Percentiles rank a stretch among this genome's conserved stretches.
Conservation (phyloP, 2,888 invertebrate species). For the Tryphoninae sp. region DNA sequence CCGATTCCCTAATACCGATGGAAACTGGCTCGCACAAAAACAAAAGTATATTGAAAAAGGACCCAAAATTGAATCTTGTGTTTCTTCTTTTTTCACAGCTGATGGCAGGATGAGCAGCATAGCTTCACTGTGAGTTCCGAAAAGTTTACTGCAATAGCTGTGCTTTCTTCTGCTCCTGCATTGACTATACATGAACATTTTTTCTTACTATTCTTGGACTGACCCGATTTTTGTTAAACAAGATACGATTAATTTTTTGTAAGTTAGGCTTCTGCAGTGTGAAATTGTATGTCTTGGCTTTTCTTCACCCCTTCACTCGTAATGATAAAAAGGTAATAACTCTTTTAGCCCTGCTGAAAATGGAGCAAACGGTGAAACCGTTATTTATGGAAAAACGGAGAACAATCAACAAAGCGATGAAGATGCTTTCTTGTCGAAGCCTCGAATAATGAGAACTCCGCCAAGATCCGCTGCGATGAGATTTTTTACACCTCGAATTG, state of each 20-base stretch:
- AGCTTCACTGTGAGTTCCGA: slow-evolving; percentile 74
- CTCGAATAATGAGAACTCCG: slow-evolving; percentile 75
- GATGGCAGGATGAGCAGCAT: slow-evolving; percentile 72
- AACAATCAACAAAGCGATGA: slow-evolving; percentile 62
- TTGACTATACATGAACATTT: slow-evolving; percentile 30
- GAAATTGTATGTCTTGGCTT: background rate
- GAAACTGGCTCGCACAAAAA: slow-evolving; percentile 69
- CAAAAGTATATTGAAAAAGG: slow-evolving; percentile 46
- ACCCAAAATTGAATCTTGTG: slow-evolving; percentile 24
- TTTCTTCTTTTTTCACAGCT: slow-evolving; percentile 64
- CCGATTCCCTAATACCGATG: slow-evolving; percentile 47
- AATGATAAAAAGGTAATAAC: slow-evolving; percentile 1
- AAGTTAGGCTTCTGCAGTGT: slow-evolving; percentile 27
- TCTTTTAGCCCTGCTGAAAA: slow-evolving; percentile 29
- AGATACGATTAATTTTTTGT: slow-evolving; percentile 47
- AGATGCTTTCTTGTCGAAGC: slow-evolving; percentile 75
- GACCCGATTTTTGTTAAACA: slow-evolving; percentile 23
- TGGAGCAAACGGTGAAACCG: slow-evolving; percentile 3
- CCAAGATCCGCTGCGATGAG: slow-evolving; percentile 62
- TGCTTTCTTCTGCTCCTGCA: slow-evolving; percentile 39
- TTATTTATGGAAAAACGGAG: background rate
- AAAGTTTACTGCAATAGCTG: slow-evolving; percentile 17
- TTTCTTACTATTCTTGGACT: slow-evolving; percentile 6
- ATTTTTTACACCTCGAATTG: slow-evolving; percentile 21
- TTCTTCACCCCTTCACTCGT: background rate